Conservation (phyloP, 2,113 vertebrate species). For the Protobothrops flavoviridis region DNA sequence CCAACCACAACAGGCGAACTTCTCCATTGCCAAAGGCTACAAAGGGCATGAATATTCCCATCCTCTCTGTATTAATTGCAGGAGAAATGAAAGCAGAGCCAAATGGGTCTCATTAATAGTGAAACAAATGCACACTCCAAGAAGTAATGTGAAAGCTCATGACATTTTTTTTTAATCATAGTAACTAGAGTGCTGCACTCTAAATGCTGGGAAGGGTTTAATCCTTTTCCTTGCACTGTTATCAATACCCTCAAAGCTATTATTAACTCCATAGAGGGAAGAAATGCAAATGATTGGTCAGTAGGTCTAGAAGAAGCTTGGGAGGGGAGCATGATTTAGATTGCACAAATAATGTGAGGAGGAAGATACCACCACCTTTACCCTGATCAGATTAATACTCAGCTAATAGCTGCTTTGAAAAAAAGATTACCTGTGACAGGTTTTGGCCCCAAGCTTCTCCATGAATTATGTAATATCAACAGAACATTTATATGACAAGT, state of each 20-base stretch:
- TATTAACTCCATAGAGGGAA: neutral
- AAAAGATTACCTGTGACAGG: neutral
- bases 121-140: neutral
- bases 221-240: neutral
- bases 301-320: neutral
- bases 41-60: neutral
- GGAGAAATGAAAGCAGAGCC: neutral
- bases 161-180: neutral
- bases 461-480: neutral
- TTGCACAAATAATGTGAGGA: neutral
- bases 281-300: neutral
- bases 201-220: neutral
- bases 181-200: neutral
- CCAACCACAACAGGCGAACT: neutral
- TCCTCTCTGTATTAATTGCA: neutral
- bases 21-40: neutral
- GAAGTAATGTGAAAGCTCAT: neutral
- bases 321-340: neutral
- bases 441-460: neutral
- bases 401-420: neutral
- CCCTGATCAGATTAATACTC: neutral
- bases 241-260: neutral
- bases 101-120: neutral
- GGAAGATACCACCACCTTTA: neutral
- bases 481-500: neutral